Evolutionary conservation across 2,888 invertebrate species (phyloP).

Genomic region (Drosophila macrospina): DNA sequence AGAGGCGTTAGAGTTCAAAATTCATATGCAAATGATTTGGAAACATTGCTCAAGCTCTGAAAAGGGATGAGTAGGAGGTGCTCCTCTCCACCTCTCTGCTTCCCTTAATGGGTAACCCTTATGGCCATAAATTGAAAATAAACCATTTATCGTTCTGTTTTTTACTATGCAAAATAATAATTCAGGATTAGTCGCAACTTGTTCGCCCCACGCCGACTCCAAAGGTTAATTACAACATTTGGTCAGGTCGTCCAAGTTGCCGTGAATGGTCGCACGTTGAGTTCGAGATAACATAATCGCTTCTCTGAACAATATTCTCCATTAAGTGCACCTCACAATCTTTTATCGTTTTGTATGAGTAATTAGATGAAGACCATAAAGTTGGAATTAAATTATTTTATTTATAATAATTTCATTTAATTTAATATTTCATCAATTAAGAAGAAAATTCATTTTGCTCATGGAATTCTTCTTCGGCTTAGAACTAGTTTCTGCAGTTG

Average conservation of each 20-base stretch:
- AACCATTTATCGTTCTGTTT: conserved; percentile 68
- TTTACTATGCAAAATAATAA: conserved; percentile 71
- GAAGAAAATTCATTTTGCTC: background rate
- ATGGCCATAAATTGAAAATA: conserved; percentile 76
- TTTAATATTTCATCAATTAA: too few species aligned
- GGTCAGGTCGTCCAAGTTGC: conserved; percentile 73
- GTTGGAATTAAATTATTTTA: background rate
- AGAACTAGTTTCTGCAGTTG: background rate
- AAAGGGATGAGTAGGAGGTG: background rate
- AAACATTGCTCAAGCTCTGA: conserved; percentile 45
- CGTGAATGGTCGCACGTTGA: conserved; percentile 69
- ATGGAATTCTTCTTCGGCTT: background rate
- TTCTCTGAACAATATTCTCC: conserved; percentile 52
- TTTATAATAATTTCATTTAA: too few species aligned
- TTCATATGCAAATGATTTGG: conserved; percentile 79
- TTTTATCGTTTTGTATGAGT: background rate
- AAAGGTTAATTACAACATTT: conserved; percentile 81
- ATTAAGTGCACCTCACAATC: conserved; percentile 8
- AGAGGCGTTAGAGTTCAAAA: conserved; percentile 66
- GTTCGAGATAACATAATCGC: conserved; percentile 79
- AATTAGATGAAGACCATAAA: conserved; percentile 11
- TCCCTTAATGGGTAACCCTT: conserved; percentile 47
- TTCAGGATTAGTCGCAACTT: conserved; percentile 77
- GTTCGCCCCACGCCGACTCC: conserved; percentile 43
- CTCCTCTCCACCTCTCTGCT: too few species aligned